Base-by-base conservation (phyloP, 2,797 vertebrate species). In the Acanthornis magna region DNA sequence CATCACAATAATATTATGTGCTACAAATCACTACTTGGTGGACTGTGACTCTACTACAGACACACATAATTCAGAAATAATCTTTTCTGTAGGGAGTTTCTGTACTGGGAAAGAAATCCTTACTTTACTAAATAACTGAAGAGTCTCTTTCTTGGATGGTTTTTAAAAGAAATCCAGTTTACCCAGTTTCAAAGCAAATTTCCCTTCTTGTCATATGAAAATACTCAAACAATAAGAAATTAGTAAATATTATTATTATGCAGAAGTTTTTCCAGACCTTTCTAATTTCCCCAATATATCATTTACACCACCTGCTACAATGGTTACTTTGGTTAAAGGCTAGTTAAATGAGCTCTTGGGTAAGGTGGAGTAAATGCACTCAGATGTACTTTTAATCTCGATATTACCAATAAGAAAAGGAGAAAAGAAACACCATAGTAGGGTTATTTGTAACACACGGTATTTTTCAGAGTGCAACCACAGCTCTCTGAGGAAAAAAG, bases 21-120 rank as follows among this genome's bases (percentile, higher is more conserved):
- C 26, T 53, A 62, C 40, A 85, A 87, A 63, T 43, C 63, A n/a
- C 4, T 70, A 34, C 18, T 60, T 42, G 13, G 32, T 47, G 18
- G 48, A 77, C 20, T 55, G 22, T 40, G 62, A 79, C 29, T 84
- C 29, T 30, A 34, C 42, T 36, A 48, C 5, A 88, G 38, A 40
- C 16, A 62, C 9, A 58, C 2, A 2, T 11, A 36, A 55, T 55
- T 34, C 2, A 1, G 29, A 83, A 88, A n/a, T n/a, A 2, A 2
- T 30, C 58, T 85, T 68, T 71, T 42, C 22, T 57, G 21, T 43
- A 78, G 16, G 29, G 27, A 53, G 22, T 34, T 66, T 81, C 29
- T 57, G 38, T 34, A 58, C 13, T 34, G 62, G 22, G 12, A 60
- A 83, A 85, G 29, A 38, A 40, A 5, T 16, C 9, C 32, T 66